These are phyloP conservation scores for Stigmatopora nigra DNA, from an alignment of 2,113 vertebrate genomes.

Conservation along the genomic window DNA sequence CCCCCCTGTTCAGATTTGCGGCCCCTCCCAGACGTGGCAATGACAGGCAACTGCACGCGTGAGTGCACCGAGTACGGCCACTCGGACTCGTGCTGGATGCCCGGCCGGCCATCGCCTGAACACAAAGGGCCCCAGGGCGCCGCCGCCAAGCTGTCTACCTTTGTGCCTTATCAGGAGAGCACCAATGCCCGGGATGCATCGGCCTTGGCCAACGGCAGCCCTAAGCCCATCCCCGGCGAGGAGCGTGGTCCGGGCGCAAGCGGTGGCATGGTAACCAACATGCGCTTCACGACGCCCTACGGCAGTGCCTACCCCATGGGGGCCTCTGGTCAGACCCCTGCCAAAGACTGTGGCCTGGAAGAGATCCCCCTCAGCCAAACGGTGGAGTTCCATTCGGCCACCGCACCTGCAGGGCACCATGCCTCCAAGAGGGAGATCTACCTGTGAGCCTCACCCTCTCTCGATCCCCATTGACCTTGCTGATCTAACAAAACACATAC, in stretches of 20 bases:
- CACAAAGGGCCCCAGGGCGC: conserved; percentile 78
- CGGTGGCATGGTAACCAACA: conserved; percentile 78
- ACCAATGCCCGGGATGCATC: conserved; percentile 67
- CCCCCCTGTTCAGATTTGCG: conserved; percentile 84
- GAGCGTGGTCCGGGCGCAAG: conserved; percentile 71
- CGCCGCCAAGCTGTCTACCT: conserved; percentile 91
- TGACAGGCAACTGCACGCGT: conserved; percentile 95
- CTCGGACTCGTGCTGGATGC: conserved; percentile 99
- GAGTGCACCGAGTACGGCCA: conserved; percentile 97
- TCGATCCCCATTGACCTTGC: conserved; percentile 10
- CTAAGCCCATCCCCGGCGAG: conserved; percentile 79
- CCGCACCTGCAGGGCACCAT: conserved; percentile 80
- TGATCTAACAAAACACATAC: neutral
- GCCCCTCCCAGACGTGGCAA: conserved; percentile 92
- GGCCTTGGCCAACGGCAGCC: conserved; percentile 87
- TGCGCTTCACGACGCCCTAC: conserved; percentile 95
- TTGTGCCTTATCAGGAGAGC: conserved; percentile 99
- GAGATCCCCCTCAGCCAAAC: conserved; percentile 96
- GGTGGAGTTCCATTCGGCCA: conserved; percentile 84
- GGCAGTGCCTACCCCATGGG: conserved; percentile 92
- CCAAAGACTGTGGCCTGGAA: conserved; percentile 91
- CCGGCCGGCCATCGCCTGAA: conserved; percentile 86
- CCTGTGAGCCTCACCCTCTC: conserved; percentile 74
- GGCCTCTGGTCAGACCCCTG: conserved; percentile 73
- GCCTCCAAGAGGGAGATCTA: conserved; percentile 97